phyloP scores from a whole-genome alignment of 53 echinoderm and acorn worm genomes.

The Hippasteria phrygiana region DNA sequence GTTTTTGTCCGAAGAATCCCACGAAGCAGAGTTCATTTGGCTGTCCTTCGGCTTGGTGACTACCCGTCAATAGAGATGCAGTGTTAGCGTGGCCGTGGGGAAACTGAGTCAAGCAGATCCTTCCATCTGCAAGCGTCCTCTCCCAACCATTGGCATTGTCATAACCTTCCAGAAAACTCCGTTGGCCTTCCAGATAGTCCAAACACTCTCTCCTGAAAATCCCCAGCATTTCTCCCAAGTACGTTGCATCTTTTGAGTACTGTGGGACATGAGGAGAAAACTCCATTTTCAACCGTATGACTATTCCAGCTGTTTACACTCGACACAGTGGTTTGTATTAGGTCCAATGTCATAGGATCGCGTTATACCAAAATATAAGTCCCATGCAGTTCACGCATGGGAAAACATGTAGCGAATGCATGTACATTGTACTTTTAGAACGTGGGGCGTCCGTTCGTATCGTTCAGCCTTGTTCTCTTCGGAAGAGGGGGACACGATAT shows the following conservation, averaged over 20 bases:
- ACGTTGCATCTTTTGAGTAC: constrained; percentile 16
- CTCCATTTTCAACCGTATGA: background rate
- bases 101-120: constrained; percentile 46
- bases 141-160: constrained; percentile 24
- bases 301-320: background rate
- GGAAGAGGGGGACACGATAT: too few relatives aligned
- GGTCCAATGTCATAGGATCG: too few relatives aligned
- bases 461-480: too few relatives aligned
- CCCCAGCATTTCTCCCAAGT: constrained; percentile 13
- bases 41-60: background rate
- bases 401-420: too few relatives aligned
- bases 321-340: too few relatives aligned
- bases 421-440: too few relatives aligned
- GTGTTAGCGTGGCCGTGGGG: constrained; percentile 33
- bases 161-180: background rate
- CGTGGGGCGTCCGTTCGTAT: too few relatives aligned
- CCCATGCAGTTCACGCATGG: too few relatives aligned
- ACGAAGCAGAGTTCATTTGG: background rate
- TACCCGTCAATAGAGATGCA: background rate
- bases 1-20: constrained; percentile 7
- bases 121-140: constrained; percentile 5
- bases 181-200: constrained; percentile 1
- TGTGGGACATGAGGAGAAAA: background rate
- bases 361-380: too few relatives aligned
- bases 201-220: constrained; percentile 3